Base-by-base conservation (phyloP, 2,888 invertebrate species). In the Empis livida region DNA sequence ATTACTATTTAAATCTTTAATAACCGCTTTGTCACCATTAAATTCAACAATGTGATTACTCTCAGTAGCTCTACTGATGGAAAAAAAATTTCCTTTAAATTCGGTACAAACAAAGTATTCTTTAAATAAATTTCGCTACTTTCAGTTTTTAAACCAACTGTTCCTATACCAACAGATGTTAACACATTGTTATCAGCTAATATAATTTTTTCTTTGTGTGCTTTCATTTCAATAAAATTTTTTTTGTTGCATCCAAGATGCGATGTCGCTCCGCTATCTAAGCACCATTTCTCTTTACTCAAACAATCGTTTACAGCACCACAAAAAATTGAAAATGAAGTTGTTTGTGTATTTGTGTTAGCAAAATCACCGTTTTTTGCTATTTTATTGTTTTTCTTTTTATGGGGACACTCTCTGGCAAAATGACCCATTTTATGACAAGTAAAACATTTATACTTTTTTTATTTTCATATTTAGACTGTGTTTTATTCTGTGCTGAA, bases 21-120 rank as follows among this genome's bases (percentile, higher is more conserved):
- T 39, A 14, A 39, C n/a, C 10, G 39, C 39, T 17, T 39, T 15
- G n/a, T 39, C 15, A 11, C n/a, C 17, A 14, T n/a, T 17, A 17
- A 39, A 39, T 39, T 39, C 39, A 10, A 10, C 39, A 14, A 15
- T 10, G n/a, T 39, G 15, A 39, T n/a, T n/a, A 17, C 10, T 17
- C n/a, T 39, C 17, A 16, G 39, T 39, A 14, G n/a, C 15, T 32
- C 13, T 32, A 13, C 32, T 27, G 10, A 42, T 11, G 5, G 30
- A 42, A 14, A 42, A 11, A 42, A 42, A 42, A 42, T 42, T 42
- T 14, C 42, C 27, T 42, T 23, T 30, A 42, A 42, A n/a, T 42
- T n/a, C 6, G 42, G 42, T 5, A 42, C 42, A 23, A 13, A 27
- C 10, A 42, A n/a, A 2, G 23, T 23, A 31, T 27, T 42, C 10